These are phyloP conservation scores for Suillia variegata DNA, from an alignment of 2,888 invertebrate species.

Conservation along the genomic window DNA sequence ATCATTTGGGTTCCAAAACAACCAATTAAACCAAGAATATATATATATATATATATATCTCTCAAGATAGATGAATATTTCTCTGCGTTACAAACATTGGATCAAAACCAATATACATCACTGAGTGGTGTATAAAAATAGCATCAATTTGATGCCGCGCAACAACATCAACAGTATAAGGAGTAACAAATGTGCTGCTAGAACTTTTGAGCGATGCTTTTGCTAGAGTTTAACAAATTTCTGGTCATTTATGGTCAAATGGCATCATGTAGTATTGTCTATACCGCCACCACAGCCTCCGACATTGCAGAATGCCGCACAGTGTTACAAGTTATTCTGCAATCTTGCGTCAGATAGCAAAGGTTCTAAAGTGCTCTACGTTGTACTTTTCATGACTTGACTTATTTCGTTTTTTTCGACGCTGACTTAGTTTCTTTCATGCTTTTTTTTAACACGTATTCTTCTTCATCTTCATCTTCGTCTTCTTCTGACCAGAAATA, in stretches of 20 bases:
- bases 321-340: conserved; percentile 27
- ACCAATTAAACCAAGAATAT: background rate
- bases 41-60: no score
- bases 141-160: conserved; percentile 20
- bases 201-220: conserved; percentile 22
- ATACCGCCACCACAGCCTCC: conserved; percentile 19
- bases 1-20: no score
- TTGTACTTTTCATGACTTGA: conserved; percentile 19
- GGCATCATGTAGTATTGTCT: conserved; percentile 39
- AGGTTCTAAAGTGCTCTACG: conserved; percentile 42
- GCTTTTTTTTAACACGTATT: background rate
- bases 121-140: no score
- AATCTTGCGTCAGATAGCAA: conserved; percentile 17
- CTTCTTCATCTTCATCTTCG: no score
- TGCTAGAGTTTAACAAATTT: conserved; percentile 48
- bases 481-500: no score
- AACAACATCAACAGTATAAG: background rate
- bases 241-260: conserved; percentile 55
- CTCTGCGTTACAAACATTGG: no score
- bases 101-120: no score
- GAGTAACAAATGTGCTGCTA: conserved; percentile 15
- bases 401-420: conserved; percentile 30
- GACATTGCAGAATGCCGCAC: background rate
- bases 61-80: no score
- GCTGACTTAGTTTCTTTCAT: no score